These are phyloP conservation scores for Sturmia bella DNA, from an alignment of 2,888 invertebrate genomes.

Conservation along the genomic window DNA sequence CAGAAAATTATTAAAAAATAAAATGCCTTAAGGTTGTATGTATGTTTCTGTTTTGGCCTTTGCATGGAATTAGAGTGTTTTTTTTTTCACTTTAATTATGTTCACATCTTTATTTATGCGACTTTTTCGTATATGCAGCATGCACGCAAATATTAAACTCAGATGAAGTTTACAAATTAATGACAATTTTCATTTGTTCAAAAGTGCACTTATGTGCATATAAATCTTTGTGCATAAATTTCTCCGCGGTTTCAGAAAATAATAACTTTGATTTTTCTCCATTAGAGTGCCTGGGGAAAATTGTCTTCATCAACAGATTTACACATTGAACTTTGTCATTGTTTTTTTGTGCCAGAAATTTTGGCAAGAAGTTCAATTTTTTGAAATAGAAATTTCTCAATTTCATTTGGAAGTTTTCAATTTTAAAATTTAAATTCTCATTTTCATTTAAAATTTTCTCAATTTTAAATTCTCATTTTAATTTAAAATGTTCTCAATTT, in stretches of 20 bases:
- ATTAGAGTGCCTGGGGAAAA: slow-evolving; percentile 3
- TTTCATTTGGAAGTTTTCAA: too few relatives aligned
- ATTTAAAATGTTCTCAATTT: too few relatives aligned
- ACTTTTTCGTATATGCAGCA: neutral
- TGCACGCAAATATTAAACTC: neutral
- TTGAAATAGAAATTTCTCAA: too few relatives aligned
- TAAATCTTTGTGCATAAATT: slow-evolving; percentile 32
- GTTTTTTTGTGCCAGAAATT: too few relatives aligned
- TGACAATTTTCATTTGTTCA: slow-evolving; percentile 19
- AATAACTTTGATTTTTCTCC: slow-evolving; percentile 13
- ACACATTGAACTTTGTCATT: slow-evolving; percentile 39
- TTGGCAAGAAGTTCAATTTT: too few relatives aligned
- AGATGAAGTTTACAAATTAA: slow-evolving; percentile 19
- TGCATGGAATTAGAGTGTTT: slow-evolving; percentile 33
- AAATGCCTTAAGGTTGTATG: slow-evolving; percentile 28
- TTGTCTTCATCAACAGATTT: slow-evolving; percentile 32
- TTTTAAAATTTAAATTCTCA: too few relatives aligned
- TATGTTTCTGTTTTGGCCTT: slow-evolving; percentile 4
- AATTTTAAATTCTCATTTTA: too few relatives aligned
- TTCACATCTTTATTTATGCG: slow-evolving; percentile 6
- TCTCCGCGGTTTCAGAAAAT: slow-evolving; percentile 40
- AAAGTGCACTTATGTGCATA: slow-evolving; percentile 3
- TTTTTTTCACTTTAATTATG: slow-evolving; percentile 14
- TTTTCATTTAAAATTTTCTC: too few relatives aligned
- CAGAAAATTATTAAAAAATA: neutral